phyloP scores from a whole-genome alignment of 2,113 vertebrate species.

The Vidua macroura region DNA sequence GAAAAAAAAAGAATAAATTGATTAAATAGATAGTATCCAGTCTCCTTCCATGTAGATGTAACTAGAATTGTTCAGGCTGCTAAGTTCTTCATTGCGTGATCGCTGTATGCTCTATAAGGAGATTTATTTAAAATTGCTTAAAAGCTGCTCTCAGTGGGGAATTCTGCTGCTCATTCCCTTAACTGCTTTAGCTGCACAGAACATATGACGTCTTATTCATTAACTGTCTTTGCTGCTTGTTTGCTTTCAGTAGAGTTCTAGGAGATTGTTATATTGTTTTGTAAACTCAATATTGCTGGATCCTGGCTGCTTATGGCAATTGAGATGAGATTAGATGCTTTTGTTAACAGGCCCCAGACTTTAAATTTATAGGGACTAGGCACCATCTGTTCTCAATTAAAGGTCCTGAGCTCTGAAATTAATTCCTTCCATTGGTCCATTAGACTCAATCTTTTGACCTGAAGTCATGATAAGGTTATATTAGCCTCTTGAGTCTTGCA shows the following conservation, averaged over 20 bases:
- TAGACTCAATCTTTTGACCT: slow-evolving; percentile 58
- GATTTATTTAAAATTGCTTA: slow-evolving; percentile 33
- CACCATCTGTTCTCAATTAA: slow-evolving; percentile 66
- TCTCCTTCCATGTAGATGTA: neutral
- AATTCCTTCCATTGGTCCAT: slow-evolving; percentile 61
- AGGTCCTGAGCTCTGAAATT: slow-evolving; percentile 57
- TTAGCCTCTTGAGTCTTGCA: neutral
- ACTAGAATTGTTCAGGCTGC: neutral
- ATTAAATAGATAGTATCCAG: neutral
- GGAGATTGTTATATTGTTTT: slow-evolving; percentile 40
- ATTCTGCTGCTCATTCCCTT: neutral
- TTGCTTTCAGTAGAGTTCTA: slow-evolving; percentile 41
- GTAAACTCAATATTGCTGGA: slow-evolving; percentile 53
- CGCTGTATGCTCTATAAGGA: neutral
- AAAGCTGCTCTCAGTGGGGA: slow-evolving; percentile 30
- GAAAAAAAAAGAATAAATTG: neutral
- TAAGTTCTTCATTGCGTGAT: neutral
- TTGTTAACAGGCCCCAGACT: slow-evolving; percentile 58
- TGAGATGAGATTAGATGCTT: slow-evolving; percentile 61
- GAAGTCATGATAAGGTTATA: slow-evolving; percentile 47
- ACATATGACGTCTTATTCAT: slow-evolving; percentile 44
- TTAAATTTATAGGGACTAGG: slow-evolving; percentile 49
- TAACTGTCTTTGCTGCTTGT: slow-evolving; percentile 41
- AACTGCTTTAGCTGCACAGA: slow-evolving; percentile 40
- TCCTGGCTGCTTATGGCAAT: slow-evolving; percentile 51